Evolutionary conservation across 2,113 vertebrate species (phyloP).

Genomic region (Esox niger): DNA sequence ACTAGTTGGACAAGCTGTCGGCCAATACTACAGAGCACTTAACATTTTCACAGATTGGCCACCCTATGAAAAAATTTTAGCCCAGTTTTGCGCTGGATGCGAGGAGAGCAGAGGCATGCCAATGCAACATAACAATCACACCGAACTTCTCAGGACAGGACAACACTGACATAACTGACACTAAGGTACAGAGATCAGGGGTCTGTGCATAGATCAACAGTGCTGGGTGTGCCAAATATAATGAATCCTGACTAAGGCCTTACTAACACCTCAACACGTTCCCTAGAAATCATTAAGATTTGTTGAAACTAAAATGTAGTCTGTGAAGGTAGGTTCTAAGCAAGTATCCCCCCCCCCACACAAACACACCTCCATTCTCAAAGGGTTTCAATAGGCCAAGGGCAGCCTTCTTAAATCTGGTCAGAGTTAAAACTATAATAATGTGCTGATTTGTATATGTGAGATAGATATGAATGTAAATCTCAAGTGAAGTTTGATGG

Average conservation of each 20-base stretch:
- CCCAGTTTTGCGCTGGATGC: neutral
- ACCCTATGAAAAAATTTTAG: no score
- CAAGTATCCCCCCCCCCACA: constrained; percentile 6
- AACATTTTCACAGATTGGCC: neutral
- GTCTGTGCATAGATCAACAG: constrained; percentile 59
- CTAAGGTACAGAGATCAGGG: constrained; percentile 31
- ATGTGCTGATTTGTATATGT: neutral
- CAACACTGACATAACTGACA: constrained; percentile 21
- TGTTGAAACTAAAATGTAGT: neutral
- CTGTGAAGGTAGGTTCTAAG: neutral
- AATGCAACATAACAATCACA: neutral
- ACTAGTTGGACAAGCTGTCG: neutral
- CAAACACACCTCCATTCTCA: constrained; percentile 4
- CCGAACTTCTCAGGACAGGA: constrained; percentile 3
- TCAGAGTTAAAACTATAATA: constrained; percentile 1
- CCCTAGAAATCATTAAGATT: neutral
- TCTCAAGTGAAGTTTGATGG: constrained; percentile 1
- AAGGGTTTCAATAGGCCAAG: neutral
- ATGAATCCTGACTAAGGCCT: neutral
- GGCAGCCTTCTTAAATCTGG: neutral
- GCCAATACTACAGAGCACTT: neutral
- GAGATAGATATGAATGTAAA: neutral
- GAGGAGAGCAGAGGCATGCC: neutral
- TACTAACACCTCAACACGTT: neutral
- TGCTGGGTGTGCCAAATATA: constrained; percentile 9